Base-by-base conservation (phyloP, 2,113 vertebrate species). In the Pseudonaja textilis region DNA sequence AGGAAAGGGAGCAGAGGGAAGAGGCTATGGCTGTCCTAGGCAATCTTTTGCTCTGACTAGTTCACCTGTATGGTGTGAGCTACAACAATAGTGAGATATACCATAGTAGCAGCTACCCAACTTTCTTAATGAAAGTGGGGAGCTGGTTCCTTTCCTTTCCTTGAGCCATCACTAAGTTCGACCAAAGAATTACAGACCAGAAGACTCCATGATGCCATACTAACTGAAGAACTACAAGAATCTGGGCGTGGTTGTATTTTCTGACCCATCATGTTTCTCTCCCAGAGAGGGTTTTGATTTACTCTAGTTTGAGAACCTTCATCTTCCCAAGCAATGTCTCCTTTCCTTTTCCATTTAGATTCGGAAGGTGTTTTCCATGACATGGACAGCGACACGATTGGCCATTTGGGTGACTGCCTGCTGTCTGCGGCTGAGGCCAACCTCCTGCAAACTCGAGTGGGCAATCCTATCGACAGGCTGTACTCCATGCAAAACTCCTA, bases 401-500 rank as follows among this genome's bases (percentile, higher is more conserved):
- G 98, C 96, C 98, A 98, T 96, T 98, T 99, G 64, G 98, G 98
- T 3, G 98, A 98, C 94, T 98, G 98, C 97, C 97, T 98, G 96
- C 95, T 99, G 93, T 97, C 98, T 34, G 96, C 98, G 0, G 97
- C 98, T 0, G 98, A 98, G 0, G 96, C 96, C 47, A 97, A 97
- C 91, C 97, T 98, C 85, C 96, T 99, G 95, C 94, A 98, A 26
- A 98, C 98, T 8, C 97, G 98, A 7, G 98, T 98, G 96, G 98
- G 98, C 96, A 99, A 98, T 95, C 98, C 98, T 95, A 99, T 99
- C 1, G 98, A 99, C 96, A 98, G 98, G 69, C 98, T 99, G 90
- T 99, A 99, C 96, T 99, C 98, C 95, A 99, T 99, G 98, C 98
- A 99, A 96, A 98, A 98, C 97, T 99, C 98, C 96, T 99, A 99